Evolutionary conservation across 2,888 invertebrate genomes (phyloP), one percentile per base, ranked within the genome.

Genomic region (Xiphydria camelus): DNA sequence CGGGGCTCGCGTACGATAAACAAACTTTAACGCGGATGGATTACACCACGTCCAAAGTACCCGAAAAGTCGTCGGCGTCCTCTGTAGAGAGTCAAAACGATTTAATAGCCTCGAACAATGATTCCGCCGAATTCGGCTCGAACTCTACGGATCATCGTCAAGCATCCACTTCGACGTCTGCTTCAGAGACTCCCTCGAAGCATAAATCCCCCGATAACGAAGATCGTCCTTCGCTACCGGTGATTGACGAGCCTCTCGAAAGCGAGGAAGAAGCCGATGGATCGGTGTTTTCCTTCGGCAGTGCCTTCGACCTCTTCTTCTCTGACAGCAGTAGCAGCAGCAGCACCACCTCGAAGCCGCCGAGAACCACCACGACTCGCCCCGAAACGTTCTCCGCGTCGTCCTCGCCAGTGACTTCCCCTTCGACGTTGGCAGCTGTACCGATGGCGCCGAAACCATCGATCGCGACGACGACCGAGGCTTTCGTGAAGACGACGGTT

Each of bases 291-390:
- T 83, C 83, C 0, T 78, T 86, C 17, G 83, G 83, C 40, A 83
- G 79, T 59, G 81, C 86, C 4, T 68, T 85, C 10, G 81, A 86
- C 61, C 73, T 85, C n/a, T 67, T 86, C 15, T 78, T 86, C 19
- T 79, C 80, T 43, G n/a, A n/a, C n/a, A n/a, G n/a, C n/a, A n/a
- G n/a, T n/a, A n/a, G n/a, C n/a, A n/a, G n/a, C n/a, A 80, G 79
- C 20, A 75, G 65, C 44, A 78, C 78, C 17, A 77, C 77, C 12
- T 62, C 76, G 1, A 77, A 77, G 2, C 76, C 77, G 0, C 39
- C 39, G 15, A 15, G 26, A 9, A 10, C 34, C 7, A n/a, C n/a
- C 9, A 9, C 6, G 5, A 47, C 47, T 17, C 42, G 42, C 6
- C 12, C 45, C 15, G 51, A 54, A 39, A 45, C 38, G 14, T 34